Percentiles rank a stretch among this genome's conserved stretches.
phyloP scores from a whole-genome alignment of 1,140 invertebrate genomes.

The Ceratina japonica region DNA sequence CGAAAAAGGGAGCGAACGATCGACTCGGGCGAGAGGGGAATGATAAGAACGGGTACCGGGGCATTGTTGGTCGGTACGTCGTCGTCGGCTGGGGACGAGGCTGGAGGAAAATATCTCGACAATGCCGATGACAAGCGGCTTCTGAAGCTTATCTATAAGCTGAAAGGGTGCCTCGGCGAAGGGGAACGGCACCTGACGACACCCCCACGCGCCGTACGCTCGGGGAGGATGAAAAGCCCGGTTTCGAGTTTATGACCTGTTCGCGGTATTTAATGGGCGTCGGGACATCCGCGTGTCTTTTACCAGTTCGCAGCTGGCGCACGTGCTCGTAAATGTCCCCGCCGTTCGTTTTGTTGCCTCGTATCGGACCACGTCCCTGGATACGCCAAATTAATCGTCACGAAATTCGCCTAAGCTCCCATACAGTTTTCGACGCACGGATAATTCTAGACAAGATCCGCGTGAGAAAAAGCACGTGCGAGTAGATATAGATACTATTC shows the following conservation, averaged over 20 bases:
- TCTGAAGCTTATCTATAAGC: conserved; percentile 50
- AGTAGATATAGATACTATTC: not conserved
- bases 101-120: conserved; percentile 45
- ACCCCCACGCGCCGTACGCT: not conserved
- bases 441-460: not conserved
- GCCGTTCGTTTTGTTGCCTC: conserved; percentile 3
- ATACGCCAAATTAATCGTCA: conserved; percentile 19
- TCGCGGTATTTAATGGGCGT: conserved; percentile 61
- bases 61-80: conserved; percentile 53
- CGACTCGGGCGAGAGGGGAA: not conserved
- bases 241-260: conserved; percentile 55
- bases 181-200: conserved; percentile 6
- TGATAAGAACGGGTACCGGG: conserved; percentile 38
- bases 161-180: conserved; percentile 7
- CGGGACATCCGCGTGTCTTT: conserved; percentile 46
- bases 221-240: conserved; percentile 28
- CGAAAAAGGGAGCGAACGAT: not conserved
- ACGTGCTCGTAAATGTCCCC: conserved; percentile 30
- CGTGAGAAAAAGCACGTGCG: not conserved
- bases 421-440: not conserved
- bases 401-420: not conserved
- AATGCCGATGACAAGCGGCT: conserved; percentile 46
- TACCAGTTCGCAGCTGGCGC: conserved; percentile 37
- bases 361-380: not conserved
- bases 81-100: conserved; percentile 3